Percentiles rank a stretch among this genome's conserved stretches.
These are phyloP conservation scores for Zoanthus sansibaricus DNA, from an alignment of 92 coral and sea anemone species.

Conservation along the genomic window DNA sequence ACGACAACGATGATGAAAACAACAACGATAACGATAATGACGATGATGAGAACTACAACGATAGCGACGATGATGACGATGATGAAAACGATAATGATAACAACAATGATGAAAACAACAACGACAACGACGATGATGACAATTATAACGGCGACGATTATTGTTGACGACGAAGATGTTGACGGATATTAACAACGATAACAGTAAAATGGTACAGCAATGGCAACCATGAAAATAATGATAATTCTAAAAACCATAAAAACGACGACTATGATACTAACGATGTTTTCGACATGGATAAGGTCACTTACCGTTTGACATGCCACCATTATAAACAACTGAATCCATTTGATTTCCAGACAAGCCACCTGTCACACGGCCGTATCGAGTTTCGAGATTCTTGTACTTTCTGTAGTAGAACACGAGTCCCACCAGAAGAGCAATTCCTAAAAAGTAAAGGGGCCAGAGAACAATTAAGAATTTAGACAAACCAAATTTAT, in stretches of 20 bases:
- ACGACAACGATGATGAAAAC: neutral
- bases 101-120: too few species aligned
- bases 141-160: neutral
- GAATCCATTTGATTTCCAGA: slow-evolving; percentile 1
- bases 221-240: neutral
- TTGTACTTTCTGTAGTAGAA: slow-evolving; percentile 49
- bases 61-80: too few species aligned
- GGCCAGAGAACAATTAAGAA: too few species aligned
- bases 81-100: neutral
- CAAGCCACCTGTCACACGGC: slow-evolving; percentile 24
- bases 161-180: neutral
- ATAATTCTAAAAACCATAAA: neutral
- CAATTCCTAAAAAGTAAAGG: neutral
- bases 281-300: neutral
- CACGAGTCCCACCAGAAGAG: slow-evolving; percentile 32
- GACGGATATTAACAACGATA: neutral
- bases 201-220: neutral
- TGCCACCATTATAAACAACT: slow-evolving; percentile 24
- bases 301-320: slow-evolving; percentile 15
- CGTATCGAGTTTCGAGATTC: slow-evolving; percentile 31
- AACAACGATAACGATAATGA: neutral
- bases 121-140: neutral
- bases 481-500: too few species aligned
- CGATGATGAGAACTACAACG: too few species aligned
- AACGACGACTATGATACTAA: too few species aligned